Percentiles rank a stretch among this genome's conserved stretches.
These are phyloP conservation scores for Pachypsylla venusta DNA, from an alignment of 1,140 invertebrate genomes.

Conservation along the genomic window DNA sequence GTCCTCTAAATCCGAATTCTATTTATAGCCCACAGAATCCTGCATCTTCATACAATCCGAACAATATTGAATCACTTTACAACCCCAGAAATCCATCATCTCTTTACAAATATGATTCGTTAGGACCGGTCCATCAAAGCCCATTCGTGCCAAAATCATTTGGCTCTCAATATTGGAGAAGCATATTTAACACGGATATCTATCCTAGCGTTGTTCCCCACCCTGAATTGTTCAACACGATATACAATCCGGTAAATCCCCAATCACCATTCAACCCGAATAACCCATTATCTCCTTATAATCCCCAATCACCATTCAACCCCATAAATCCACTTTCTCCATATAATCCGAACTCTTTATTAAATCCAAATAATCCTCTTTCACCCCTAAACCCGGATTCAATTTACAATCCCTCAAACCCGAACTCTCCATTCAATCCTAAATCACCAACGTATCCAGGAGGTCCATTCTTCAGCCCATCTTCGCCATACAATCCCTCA, in stretches of 20 bases:
- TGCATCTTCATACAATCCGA: not conserved
- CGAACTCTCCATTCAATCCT: not conserved
- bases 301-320: too few species aligned
- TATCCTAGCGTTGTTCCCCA: too few species aligned
- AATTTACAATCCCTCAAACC: slow-evolving; percentile 1
- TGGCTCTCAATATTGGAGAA: too few species aligned
- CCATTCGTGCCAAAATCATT: too few species aligned
- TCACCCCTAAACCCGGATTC: not conserved
- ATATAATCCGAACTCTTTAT: not conserved
- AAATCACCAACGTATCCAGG: not conserved
- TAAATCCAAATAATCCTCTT: not conserved
- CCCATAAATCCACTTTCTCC: not conserved
- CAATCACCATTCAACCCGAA: not conserved
- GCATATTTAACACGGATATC: too few species aligned
- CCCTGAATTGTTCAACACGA: too few species aligned
- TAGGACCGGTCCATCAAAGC: too few species aligned
- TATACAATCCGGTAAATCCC: not conserved
- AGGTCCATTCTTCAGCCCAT: not conserved
- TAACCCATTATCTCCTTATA: not conserved
- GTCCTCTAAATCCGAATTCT: not conserved
- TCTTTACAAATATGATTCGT: not conserved
- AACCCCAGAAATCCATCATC: not conserved
- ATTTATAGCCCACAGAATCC: slow-evolving; percentile 4
- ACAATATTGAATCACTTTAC: not conserved
- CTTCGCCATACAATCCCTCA: not conserved